These are phyloP conservation scores for Athalia rosae DNA, from an alignment of 2,888 invertebrate genomes.

Conservation along the genomic window DNA sequence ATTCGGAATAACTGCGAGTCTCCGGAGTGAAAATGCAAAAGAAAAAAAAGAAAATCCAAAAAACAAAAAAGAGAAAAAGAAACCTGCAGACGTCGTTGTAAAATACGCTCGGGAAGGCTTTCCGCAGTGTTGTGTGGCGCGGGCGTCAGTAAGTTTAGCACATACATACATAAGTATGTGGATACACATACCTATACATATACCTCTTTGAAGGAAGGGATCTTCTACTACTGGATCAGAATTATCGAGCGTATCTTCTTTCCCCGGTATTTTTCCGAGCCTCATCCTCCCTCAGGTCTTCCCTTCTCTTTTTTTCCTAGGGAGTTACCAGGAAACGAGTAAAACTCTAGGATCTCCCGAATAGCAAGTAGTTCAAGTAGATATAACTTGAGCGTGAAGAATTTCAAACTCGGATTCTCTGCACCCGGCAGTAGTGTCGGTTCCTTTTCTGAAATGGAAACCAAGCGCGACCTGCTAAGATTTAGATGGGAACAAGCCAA, in stretches of 20 bases:
- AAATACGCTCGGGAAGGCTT: no score
- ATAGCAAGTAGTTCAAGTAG: conserved; percentile 33
- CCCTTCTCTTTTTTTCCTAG: neutral
- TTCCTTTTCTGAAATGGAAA: conserved; percentile 30
- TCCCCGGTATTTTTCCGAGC: neutral
- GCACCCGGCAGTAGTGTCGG: neutral
- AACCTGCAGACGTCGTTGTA: no score
- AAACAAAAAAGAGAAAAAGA: no score
- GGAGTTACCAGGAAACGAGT: neutral
- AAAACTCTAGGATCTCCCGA: conserved; percentile 41
- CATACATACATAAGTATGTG: no score
- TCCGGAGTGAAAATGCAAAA: no score
- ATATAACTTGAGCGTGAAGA: no score
- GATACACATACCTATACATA: no score
- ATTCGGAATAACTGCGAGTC: no score
- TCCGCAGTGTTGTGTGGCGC: no score
- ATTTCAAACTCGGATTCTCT: neutral
- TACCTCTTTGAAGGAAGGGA: conserved; percentile 3
- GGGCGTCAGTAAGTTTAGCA: no score
- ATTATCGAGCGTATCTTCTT: conserved; percentile 24
- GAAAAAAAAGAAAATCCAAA: no score
- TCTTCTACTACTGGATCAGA: conserved; percentile 15
- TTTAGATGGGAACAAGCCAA: no score
- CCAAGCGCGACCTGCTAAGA: neutral
- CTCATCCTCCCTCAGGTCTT: neutral